Base-by-base conservation (phyloP, 2,797 vertebrate species). In the Australoheros facetus region DNA sequence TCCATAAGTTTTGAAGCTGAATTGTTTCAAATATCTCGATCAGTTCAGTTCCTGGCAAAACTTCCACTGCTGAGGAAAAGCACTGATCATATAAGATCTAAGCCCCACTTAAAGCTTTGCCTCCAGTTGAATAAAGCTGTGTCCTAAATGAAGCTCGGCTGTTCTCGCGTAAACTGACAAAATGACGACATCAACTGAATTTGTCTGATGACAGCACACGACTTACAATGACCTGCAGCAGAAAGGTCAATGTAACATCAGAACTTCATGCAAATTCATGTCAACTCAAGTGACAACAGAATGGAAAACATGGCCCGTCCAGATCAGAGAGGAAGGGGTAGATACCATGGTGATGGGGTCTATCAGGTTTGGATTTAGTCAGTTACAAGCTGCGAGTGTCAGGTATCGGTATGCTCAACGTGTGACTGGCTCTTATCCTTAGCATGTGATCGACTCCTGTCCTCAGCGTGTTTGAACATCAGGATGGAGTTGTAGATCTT, bases 401-500 rank as follows among this genome's bases (percentile, higher is more conserved):
- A 85, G 71, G 60, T 77, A 77, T 58, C 32, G 7, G 21, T 13
- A 6, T 71, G 80, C 39, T 57, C 23, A 3, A 32, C 1, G 0
- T 74, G 42, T 56, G 73, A 77, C 55, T 84, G 87, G 79, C n/a
- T 73, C 26, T 17, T 69, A 2, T 80, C 69, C 62, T 56, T 55
- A 0, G 39, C 4, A 0, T 80, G 48, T 77, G 87, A 78, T 78
- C 78, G 88, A 87, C 55, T 90, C 28, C 10, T 28, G 16, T 96
- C 95, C 74, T 95, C 94, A 4, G 95, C 95, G 6, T 95, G 94
- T 88, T 96, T 97, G 90, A 98, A 96, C 96, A 97, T 97, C 77
- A 97, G 95, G 87, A 98, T 98, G 81, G 97, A 97, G n/a, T 97
- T 97, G 92, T 97, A 98, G 81, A 98, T 98, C 94, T 98, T 99